phyloP scores from a whole-genome alignment of 2,113 vertebrate species.

The Taxidea taxus region DNA sequence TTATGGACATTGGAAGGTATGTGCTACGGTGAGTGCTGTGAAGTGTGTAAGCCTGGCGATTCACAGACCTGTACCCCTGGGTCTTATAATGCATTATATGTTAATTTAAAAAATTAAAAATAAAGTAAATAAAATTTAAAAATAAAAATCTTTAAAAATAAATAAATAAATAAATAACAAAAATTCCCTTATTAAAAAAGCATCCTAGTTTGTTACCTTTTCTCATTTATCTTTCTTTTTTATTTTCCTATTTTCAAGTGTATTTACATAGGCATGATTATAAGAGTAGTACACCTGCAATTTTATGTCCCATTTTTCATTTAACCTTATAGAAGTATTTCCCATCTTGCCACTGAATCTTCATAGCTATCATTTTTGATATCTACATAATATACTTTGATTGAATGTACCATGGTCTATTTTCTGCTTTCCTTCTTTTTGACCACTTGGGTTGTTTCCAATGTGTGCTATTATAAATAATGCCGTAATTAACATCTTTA shows the following conservation, averaged over 20 bases:
- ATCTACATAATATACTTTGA: constrained; percentile 27
- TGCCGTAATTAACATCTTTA: constrained; percentile 46
- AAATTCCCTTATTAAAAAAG: not conserved
- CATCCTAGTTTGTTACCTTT: not conserved
- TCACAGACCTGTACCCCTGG: no score
- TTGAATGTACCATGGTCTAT: not conserved
- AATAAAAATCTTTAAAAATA: not conserved
- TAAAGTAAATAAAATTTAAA: no score
- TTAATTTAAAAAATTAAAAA: no score
- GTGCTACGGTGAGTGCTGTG: no score
- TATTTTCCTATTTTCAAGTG: not conserved
- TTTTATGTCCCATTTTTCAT: not conserved
- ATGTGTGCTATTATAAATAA: constrained; percentile 39
- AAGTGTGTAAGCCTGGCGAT: no score
- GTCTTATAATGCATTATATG: no score
- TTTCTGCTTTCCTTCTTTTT: constrained; percentile 16
- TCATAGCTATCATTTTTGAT: not conserved
- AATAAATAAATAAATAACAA: not conserved
- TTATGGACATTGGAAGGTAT: no score
- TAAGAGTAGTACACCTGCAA: not conserved
- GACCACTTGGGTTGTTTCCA: not conserved
- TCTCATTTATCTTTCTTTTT: not conserved
- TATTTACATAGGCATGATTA: not conserved
- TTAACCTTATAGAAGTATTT: not conserved
- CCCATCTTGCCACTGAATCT: not conserved